Percentiles rank a stretch among this genome's conserved stretches.
These are phyloP conservation scores for Crambe crambe DNA, from an alignment of 37 sponge, comb jelly and placozoan species.

Conservation along the genomic window DNA sequence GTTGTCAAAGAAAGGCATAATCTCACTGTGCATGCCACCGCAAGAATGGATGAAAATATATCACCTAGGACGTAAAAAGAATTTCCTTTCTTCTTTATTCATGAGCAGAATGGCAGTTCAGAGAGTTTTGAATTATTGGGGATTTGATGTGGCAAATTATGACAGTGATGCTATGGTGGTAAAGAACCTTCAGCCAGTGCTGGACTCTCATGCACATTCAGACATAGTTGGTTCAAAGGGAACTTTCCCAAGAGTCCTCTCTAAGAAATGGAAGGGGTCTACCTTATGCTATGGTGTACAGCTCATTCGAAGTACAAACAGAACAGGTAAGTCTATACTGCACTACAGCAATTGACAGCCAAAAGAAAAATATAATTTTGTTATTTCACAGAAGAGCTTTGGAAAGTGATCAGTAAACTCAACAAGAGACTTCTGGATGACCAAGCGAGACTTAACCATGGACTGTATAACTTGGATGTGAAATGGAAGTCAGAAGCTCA, in stretches of 20 bases:
- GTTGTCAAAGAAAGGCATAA: not conserved
- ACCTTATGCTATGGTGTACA: not conserved
- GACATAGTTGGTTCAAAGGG: not conserved
- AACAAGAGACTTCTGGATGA: too few species aligned
- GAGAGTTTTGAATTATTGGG: not conserved
- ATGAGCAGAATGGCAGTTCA: not conserved
- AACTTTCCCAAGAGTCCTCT: not conserved
- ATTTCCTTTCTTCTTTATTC: not conserved
- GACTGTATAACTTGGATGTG: too few species aligned
- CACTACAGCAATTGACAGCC: too few species aligned
- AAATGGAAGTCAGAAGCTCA: too few species aligned
- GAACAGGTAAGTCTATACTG: not conserved
- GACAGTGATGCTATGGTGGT: not conserved
- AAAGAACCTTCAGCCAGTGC: not conserved
- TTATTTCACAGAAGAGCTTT: too few species aligned
- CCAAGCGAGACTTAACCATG: too few species aligned
- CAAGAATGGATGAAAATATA: too few species aligned
- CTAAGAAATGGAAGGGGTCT: not conserved
- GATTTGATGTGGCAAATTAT: not conserved
- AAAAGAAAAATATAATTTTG: too few species aligned
- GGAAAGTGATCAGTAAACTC: too few species aligned
- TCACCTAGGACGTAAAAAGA: not conserved
- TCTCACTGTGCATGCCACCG: not conserved
- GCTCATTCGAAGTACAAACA: not conserved
- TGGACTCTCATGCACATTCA: not conserved